phyloP scores from a whole-genome alignment of 2,113 vertebrate genomes.

The Xiphophorus couchianus region DNA sequence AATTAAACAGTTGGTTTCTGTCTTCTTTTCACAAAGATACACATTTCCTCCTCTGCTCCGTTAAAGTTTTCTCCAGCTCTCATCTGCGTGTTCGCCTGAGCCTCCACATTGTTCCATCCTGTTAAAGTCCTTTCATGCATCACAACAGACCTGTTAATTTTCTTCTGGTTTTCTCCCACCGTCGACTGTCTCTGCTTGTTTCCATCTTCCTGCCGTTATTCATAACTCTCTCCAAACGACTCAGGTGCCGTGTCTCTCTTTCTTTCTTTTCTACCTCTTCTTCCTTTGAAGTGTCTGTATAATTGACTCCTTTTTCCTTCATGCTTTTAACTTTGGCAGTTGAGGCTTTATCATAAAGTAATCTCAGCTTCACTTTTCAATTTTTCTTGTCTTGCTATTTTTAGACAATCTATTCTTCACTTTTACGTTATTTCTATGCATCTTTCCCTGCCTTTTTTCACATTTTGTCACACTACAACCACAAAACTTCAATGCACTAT shows the following conservation, averaged over 20 bases:
- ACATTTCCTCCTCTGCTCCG: conserved; percentile 30
- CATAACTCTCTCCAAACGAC: conserved; percentile 38
- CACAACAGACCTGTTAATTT: conserved; percentile 30
- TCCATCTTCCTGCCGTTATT: conserved; percentile 65
- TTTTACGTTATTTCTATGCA: not conserved
- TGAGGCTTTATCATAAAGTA: conserved; percentile 4
- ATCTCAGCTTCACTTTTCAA: conserved; percentile 35
- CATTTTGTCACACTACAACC: not conserved
- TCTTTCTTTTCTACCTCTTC: conserved; percentile 20
- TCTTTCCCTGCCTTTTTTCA: not conserved
- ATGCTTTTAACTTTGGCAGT: conserved; percentile 21
- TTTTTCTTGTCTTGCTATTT: conserved; percentile 30
- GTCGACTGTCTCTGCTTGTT: conserved; percentile 52
- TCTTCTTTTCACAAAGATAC: conserved; percentile 16
- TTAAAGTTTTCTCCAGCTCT: conserved; percentile 33
- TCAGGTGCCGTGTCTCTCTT: conserved; percentile 19
- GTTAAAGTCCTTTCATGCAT: conserved; percentile 24
- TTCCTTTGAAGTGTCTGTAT: conserved; percentile 22
- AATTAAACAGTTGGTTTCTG: not conserved
- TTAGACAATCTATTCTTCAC: conserved; percentile 8
- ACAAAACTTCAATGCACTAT: not conserved
- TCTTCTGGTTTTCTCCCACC: conserved; percentile 52
- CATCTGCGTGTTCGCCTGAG: conserved; percentile 31
- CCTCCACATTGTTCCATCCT: conserved; percentile 63
- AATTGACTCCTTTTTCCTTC: conserved; percentile 30